phyloP scores from a whole-genome alignment of 2,113 vertebrate species.

The Pogona vitticeps region DNA sequence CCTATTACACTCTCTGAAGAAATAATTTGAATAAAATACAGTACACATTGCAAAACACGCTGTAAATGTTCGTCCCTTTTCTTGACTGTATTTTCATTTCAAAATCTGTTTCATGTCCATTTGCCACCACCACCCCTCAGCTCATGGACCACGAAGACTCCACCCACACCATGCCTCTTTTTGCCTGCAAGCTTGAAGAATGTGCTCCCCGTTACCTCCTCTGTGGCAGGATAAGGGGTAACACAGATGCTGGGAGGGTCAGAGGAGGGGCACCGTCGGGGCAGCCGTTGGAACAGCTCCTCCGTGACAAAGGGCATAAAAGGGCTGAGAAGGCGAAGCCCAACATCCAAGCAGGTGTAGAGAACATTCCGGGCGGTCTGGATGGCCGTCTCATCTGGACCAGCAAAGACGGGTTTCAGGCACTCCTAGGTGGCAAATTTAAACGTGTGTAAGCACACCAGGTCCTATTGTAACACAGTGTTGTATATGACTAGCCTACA shows the following conservation, averaged over 20 bases:
- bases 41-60: too few species aligned
- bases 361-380: conserved; percentile 83
- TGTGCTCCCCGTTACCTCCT: conserved; percentile 73
- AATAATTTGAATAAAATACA: background rate
- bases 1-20: too few species aligned
- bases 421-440: conserved; percentile 78
- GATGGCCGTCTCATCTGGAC: conserved; percentile 59
- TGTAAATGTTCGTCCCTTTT: background rate
- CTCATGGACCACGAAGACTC: background rate
- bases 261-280: conserved; percentile 67
- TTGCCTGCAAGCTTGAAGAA: background rate
- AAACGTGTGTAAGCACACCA: background rate
- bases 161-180: background rate
- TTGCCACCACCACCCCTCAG: background rate
- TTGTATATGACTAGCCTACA: background rate
- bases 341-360: conserved; percentile 87
- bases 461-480: background rate
- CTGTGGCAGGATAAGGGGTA: conserved; percentile 80
- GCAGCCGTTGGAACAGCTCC: conserved; percentile 89
- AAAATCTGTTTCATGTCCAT: background rate
- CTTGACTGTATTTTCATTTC: background rate
- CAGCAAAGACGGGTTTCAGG: conserved; percentile 84
- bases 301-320: conserved; percentile 91
- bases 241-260: conserved; percentile 81
- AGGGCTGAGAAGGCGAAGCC: conserved; percentile 86